These are phyloP conservation scores for Coptotermes formosanus DNA, from an alignment of 1,140 invertebrate species.

Conservation along the genomic window DNA sequence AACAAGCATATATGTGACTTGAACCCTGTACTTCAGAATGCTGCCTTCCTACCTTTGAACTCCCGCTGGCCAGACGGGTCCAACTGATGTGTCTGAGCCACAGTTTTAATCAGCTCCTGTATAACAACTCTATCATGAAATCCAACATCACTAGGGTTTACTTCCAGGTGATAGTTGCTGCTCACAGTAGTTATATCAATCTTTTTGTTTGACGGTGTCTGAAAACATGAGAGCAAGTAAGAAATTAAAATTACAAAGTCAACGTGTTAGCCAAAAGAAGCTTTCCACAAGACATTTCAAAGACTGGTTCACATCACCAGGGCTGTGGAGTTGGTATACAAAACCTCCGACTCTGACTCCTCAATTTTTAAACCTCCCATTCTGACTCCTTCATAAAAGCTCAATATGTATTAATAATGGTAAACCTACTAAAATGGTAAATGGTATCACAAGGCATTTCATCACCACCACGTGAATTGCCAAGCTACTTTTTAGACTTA, in stretches of 20 bases:
- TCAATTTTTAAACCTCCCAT: too few relatives aligned
- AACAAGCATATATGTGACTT: too few relatives aligned
- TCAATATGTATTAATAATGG: too few relatives aligned
- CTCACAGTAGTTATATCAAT: slow-evolving; percentile 92
- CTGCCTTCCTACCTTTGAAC: slow-evolving; percentile 74
- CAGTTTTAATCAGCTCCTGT: slow-evolving; percentile 96
- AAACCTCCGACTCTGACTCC: too few relatives aligned
- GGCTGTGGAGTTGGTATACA: too few relatives aligned
- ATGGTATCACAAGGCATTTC: too few relatives aligned
- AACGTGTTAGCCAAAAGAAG: neutral
- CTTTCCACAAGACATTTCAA: neutral
- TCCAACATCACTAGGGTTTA: slow-evolving; percentile 97
- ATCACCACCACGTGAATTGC: too few relatives aligned
- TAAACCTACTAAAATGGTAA: too few relatives aligned
- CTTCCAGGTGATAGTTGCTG: slow-evolving; percentile 97
- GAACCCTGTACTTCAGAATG: too few relatives aligned
- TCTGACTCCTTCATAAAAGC: too few relatives aligned
- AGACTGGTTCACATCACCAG: too few relatives aligned
- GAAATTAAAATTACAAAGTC: neutral
- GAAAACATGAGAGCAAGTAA: slow-evolving; percentile 42
- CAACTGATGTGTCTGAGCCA: slow-evolving; percentile 94
- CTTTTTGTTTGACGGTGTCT: slow-evolving; percentile 92
- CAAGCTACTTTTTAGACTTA: too few relatives aligned
- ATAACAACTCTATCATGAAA: slow-evolving; percentile 95
- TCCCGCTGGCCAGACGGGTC: slow-evolving; percentile 82